Conservation (phyloP, 2,888 invertebrate genomes). For the Nomada fucata region DNA sequence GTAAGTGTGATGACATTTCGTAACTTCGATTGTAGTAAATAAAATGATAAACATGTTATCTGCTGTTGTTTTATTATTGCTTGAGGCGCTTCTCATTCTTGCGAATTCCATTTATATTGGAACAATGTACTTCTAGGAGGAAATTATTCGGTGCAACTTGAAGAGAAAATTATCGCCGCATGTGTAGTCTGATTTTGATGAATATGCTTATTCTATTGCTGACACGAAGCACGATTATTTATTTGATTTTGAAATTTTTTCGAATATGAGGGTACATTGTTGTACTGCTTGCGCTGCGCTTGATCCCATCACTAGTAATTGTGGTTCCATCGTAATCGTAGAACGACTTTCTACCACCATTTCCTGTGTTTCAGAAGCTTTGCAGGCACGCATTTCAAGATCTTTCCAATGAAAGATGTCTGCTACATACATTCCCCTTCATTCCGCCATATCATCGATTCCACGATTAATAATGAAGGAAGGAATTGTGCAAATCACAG, state of each 20-base stretch:
- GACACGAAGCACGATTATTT: too few relatives aligned
- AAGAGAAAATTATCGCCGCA: background rate
- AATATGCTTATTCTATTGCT: too few relatives aligned
- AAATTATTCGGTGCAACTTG: background rate
- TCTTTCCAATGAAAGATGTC: constrained; percentile 36
- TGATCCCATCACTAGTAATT: constrained; percentile 37
- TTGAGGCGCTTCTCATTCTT: too few relatives aligned
- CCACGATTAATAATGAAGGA: constrained; percentile 19
- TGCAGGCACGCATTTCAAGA: constrained; percentile 17
- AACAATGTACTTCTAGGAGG: too few relatives aligned
- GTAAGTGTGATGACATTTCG: too few relatives aligned
- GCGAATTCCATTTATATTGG: too few relatives aligned
- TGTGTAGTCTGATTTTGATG: too few relatives aligned
- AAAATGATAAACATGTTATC: too few relatives aligned
- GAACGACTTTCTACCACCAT: constrained; percentile 2
- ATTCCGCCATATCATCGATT: constrained; percentile 11
- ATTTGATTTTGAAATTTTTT: too few relatives aligned
- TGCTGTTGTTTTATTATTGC: too few relatives aligned
- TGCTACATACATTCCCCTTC: constrained; percentile 14
- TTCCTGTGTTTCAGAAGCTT: constrained; percentile 12
- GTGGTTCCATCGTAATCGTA: constrained; percentile 20
- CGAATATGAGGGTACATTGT: background rate
- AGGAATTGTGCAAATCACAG: background rate
- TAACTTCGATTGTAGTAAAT: too few relatives aligned
- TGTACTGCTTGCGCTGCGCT: background rate